Conservation (phyloP, 2,888 invertebrate genomes). For the Charanyca ferruginea region DNA sequence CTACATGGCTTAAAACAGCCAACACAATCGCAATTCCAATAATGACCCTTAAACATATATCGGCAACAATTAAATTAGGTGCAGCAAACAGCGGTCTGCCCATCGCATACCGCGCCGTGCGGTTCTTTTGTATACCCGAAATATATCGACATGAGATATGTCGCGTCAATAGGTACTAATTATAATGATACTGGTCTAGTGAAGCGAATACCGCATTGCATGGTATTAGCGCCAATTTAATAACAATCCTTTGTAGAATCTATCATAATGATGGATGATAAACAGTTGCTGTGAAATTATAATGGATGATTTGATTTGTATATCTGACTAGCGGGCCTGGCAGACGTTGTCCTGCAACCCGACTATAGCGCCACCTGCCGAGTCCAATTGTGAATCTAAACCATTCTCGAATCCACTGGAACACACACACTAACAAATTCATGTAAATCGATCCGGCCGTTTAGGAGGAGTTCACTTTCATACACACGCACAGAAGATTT, state of each 20-base stretch:
- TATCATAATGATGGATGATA: slow-evolving; percentile 18
- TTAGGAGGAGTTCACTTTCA: too few relatives aligned
- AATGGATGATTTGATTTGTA: slow-evolving; percentile 6
- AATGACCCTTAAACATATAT: slow-evolving; percentile 59
- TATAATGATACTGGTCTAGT: slow-evolving; percentile 45
- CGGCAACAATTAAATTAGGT: slow-evolving; percentile 64
- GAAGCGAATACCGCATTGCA: slow-evolving; percentile 17
- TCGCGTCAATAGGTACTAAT: slow-evolving; percentile 38
- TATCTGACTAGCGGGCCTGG: too few relatives aligned
- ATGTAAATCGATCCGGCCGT: too few relatives aligned
- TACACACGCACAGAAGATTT: too few relatives aligned
- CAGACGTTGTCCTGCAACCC: too few relatives aligned
- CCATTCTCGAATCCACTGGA: too few relatives aligned
- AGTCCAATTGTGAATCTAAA: too few relatives aligned
- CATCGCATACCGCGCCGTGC: slow-evolving; percentile 58
- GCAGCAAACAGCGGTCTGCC: slow-evolving; percentile 42
- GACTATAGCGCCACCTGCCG: too few relatives aligned
- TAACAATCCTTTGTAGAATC: slow-evolving; percentile 35
- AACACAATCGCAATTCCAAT: slow-evolving; percentile 43
- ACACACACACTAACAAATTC: too few relatives aligned
- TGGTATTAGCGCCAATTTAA: slow-evolving; percentile 44
- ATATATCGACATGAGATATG: slow-evolving; percentile 32
- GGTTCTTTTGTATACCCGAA: slow-evolving; percentile 64
- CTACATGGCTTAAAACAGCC: slow-evolving; percentile 21
- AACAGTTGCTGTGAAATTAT: slow-evolving; percentile 16